A percentile compares a stretch with the other conserved stretches of the same genome.
These are phyloP conservation scores for Phaetusa simplex DNA, from an alignment of 2,113 vertebrate species.

Conservation along the genomic window DNA sequence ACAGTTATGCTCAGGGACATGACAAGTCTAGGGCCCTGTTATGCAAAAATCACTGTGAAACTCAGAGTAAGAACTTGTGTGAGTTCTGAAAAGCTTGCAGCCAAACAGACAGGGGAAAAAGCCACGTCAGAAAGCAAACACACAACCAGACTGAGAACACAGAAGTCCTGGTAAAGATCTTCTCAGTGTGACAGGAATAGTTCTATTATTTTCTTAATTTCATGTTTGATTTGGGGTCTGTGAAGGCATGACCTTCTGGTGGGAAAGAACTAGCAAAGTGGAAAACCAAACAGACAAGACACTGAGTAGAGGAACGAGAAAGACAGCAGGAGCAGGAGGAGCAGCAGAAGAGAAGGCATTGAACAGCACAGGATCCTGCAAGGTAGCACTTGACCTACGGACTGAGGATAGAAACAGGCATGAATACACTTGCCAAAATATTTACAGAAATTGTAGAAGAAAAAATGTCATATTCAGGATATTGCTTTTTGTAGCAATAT, in stretches of 20 bases:
- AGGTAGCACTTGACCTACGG: background rate
- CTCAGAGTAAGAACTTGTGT: background rate
- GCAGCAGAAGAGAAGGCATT: background rate
- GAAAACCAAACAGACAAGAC: background rate
- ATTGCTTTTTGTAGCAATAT: background rate
- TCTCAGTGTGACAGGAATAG: background rate
- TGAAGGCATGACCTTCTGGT: fast-evolving
- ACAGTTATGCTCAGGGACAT: background rate
- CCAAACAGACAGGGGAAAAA: background rate
- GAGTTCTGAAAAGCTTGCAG: background rate
- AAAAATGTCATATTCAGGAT: background rate
- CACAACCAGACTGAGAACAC: background rate
- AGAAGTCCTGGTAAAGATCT: background rate
- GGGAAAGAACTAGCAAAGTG: background rate
- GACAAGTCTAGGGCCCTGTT: fast-evolving
- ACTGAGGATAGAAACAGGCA: background rate
- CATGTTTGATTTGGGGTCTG: background rate
- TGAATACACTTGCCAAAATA: background rate
- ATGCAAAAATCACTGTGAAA: background rate
- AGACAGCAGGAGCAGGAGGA: background rate
- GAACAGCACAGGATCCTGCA: background rate
- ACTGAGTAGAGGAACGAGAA: background rate
- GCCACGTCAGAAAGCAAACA: background rate
- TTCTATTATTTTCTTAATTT: background rate
- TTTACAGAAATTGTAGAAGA: background rate